Percentiles rank a stretch among this genome's conserved stretches.
phyloP scores from a whole-genome alignment of 1,140 invertebrate species.

The Formica selysi region DNA sequence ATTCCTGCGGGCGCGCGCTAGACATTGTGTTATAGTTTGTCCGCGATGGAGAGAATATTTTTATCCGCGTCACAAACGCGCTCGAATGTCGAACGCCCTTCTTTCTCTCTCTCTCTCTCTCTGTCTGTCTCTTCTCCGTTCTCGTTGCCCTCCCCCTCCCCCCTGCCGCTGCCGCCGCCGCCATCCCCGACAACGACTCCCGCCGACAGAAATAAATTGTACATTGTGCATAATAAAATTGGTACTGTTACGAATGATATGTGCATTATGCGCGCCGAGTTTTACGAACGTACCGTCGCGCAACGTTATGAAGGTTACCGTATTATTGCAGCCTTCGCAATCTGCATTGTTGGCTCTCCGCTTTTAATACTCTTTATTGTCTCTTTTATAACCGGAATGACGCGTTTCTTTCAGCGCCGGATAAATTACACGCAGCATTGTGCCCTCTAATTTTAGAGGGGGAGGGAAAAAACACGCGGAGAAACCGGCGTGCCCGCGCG shows the following conservation, averaged over 20 bases:
- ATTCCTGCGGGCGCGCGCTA: slow-evolving; percentile 46
- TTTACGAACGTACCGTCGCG: slow-evolving; percentile 71
- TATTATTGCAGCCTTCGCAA: slow-evolving; percentile 79
- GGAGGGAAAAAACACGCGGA: slow-evolving; percentile 38
- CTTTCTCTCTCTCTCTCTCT: neutral
- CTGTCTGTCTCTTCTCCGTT: neutral
- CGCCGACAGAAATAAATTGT: slow-evolving; percentile 68
- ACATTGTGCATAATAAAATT: slow-evolving; percentile 75
- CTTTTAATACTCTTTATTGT: slow-evolving; percentile 79
- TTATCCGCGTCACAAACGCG: slow-evolving; percentile 30
- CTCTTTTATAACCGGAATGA: slow-evolving; percentile 78
- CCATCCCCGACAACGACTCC: neutral
- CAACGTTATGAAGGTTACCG: slow-evolving; percentile 77
- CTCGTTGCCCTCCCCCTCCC: neutral
- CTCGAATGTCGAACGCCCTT: slow-evolving; percentile 27
- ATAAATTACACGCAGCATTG: slow-evolving; percentile 78
- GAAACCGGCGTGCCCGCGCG: slow-evolving; percentile 36
- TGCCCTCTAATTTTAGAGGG: slow-evolving; percentile 74
- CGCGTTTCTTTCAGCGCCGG: slow-evolving; percentile 77
- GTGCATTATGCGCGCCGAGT: slow-evolving; percentile 71
- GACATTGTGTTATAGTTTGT: slow-evolving; percentile 59
- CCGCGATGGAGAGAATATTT: slow-evolving; percentile 59
- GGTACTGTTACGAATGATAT: slow-evolving; percentile 76
- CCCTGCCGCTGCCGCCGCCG: neutral
- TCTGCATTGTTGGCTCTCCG: slow-evolving; percentile 77